phyloP scores from a whole-genome alignment of 2,113 vertebrate genomes.

The Aspiorhynchus laticeps region DNA sequence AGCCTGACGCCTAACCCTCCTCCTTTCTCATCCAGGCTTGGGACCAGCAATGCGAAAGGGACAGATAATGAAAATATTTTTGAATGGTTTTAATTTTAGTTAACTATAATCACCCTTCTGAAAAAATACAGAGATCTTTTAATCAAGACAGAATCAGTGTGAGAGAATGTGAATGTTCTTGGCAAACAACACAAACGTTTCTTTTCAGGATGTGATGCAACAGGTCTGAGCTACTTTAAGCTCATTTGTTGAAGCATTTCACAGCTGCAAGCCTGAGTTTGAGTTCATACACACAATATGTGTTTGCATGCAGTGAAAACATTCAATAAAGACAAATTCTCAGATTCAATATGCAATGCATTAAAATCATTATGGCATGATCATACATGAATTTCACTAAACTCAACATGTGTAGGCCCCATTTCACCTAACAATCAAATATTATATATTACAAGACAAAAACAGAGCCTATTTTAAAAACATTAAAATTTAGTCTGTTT shows the following conservation, averaged over 20 bases:
- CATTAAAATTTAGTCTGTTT: not conserved
- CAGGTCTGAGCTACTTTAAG: not conserved
- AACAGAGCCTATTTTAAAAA: not conserved
- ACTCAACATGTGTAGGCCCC: not conserved
- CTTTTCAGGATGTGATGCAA: not conserved
- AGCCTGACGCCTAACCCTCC: no score
- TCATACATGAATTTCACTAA: not conserved
- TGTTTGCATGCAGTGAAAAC: not conserved
- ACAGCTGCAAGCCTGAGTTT: not conserved
- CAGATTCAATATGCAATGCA: not conserved
- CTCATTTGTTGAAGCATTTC: not conserved
- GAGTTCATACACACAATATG: not conserved
- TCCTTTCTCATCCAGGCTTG: no score
- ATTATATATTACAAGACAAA: not conserved
- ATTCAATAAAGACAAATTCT: not conserved
- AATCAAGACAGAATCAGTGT: not conserved
- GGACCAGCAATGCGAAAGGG: no score
- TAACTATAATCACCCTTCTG: no score
- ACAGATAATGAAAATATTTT: no score
- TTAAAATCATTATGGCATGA: not conserved
- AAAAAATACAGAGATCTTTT: not conserved
- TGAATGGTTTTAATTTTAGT: no score
- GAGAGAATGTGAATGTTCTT: not conserved
- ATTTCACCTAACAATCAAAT: not conserved
- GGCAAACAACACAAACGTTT: not conserved